Evolutionary conservation across 1,140 invertebrate species (phyloP), one percentile per base, ranked within the genome.

Genomic region (Thalassaphorura encarpata): DNA sequence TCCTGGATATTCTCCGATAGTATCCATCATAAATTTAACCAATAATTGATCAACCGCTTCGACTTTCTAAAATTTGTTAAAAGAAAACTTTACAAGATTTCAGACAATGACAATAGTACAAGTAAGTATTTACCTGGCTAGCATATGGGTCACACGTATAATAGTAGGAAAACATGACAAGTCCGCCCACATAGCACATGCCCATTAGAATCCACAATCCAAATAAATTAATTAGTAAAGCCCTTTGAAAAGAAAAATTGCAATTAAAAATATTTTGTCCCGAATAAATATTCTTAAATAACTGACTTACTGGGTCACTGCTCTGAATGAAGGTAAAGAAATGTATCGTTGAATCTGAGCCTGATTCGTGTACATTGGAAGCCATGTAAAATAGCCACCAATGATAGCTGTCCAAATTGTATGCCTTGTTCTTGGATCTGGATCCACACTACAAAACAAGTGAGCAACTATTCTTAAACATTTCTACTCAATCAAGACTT

Each of bases 11-110:
- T 64, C 46, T 24, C 69, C 68, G 3, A 78, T 47, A n/a, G 68
- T 67, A 33, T 75, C 70, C 70, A 75, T 73, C 13, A 76, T 73
- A 64, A 73, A 75, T 18, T 70, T 57, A 4, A 71, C 72, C 16
- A 73, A 61, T 1, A 75, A 59, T 67, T 75, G 62, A 52, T 63
- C 64, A 13, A 54, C 40, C 2, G 56, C 51, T 48, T 50, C 39
- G 1, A 64, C 52, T 29, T 40, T 18, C 59, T 64, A 41, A 26
- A 63, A 36, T 27, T 24, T n/a, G 33, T 11, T 8, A n/a, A n/a
- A 36, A 36, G 33, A n/a, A 36, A n/a, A 36, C 8, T 8, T n/a
- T n/a, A n/a, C n/a, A n/a, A n/a, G 33, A 36, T 36, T 36, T 36
- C 33, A 36, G 33, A 11, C n/a, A 11, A 36, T 11, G n/a, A 36